phyloP scores from a whole-genome alignment of 2,888 invertebrate species.

The Sesia bembeciformis region DNA sequence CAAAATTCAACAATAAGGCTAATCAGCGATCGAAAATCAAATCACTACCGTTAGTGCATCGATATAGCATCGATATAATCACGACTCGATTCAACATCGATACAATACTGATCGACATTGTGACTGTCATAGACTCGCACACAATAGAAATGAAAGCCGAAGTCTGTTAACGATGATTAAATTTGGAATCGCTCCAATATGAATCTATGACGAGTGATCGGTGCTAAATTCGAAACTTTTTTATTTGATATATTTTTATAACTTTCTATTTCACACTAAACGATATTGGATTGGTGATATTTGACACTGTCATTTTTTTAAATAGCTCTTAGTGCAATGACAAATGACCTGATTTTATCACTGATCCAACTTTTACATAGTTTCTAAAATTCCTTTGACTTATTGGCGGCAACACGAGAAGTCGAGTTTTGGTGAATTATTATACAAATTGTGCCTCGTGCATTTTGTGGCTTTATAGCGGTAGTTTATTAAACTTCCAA shows the following conservation, averaged over 20 bases:
- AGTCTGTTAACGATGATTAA: slow-evolving; percentile 49
- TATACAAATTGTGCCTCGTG: too few species aligned
- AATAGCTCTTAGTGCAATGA: too few species aligned
- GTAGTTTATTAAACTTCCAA: too few species aligned
- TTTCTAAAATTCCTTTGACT: too few species aligned
- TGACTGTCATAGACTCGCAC: slow-evolving; percentile 42
- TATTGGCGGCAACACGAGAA: too few species aligned
- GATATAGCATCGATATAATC: slow-evolving; percentile 38
- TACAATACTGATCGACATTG: slow-evolving; percentile 54
- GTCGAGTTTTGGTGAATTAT: too few species aligned
- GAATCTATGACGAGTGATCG: background rate
- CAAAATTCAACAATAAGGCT: slow-evolving; percentile 44
- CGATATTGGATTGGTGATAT: too few species aligned
- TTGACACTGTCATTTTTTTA: too few species aligned
- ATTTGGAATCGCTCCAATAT: slow-evolving; percentile 27
- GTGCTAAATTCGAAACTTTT: slow-evolving; percentile 11
- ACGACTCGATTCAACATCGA: slow-evolving; percentile 47
- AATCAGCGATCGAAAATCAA: slow-evolving; percentile 49
- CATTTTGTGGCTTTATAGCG: too few species aligned
- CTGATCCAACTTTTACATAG: too few species aligned
- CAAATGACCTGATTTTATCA: too few species aligned
- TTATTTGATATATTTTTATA: slow-evolving; percentile 7
- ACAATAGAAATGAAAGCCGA: slow-evolving; percentile 68
- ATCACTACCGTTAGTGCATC: slow-evolving; percentile 41
- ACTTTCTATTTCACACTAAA: background rate